A percentile compares a stretch with the other conserved stretches of the same genome.
These are phyloP conservation scores for Agrotis exclamationis DNA, from an alignment of 2,888 invertebrate genomes.

Conservation along the genomic window DNA sequence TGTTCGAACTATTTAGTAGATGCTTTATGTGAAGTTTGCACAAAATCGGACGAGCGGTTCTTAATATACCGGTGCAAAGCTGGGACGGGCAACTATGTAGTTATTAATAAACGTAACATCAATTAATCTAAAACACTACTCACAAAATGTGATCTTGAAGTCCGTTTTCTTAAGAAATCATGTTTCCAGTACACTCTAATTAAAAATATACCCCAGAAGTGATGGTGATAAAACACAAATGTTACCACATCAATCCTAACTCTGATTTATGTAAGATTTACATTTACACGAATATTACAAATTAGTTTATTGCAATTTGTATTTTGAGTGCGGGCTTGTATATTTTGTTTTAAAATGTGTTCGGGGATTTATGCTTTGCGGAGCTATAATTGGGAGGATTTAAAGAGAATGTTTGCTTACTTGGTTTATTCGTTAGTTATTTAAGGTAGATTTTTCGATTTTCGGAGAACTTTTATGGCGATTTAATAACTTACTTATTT, in stretches of 20 bases:
- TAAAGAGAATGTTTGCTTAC: neutral
- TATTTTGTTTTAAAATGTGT: constrained; percentile 51
- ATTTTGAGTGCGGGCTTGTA: constrained; percentile 64
- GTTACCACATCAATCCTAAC: constrained; percentile 77
- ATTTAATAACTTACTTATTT: too few species aligned
- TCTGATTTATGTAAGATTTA: constrained; percentile 76
- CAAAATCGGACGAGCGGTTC: too few species aligned
- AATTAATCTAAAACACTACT: neutral
- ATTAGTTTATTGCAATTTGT: constrained; percentile 79
- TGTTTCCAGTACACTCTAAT: constrained; percentile 63
- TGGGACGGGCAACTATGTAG: too few species aligned
- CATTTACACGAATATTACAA: constrained; percentile 75
- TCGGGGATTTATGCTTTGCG: constrained; percentile 6
- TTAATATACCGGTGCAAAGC: too few species aligned
- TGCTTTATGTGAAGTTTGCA: too few species aligned
- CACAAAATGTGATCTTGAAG: constrained; percentile 1
- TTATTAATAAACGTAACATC: neutral
- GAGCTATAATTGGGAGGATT: constrained; percentile 15
- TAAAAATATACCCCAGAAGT: constrained; percentile 74
- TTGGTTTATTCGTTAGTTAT: too few species aligned
- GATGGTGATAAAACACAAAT: constrained; percentile 81
- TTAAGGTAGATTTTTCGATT: too few species aligned
- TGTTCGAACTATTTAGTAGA: too few species aligned
- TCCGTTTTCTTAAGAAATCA: neutral
- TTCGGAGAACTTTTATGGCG: too few species aligned